Evolutionary conservation across 2,888 invertebrate species (phyloP).

Genomic region (Chymomyza amoena): DNA sequence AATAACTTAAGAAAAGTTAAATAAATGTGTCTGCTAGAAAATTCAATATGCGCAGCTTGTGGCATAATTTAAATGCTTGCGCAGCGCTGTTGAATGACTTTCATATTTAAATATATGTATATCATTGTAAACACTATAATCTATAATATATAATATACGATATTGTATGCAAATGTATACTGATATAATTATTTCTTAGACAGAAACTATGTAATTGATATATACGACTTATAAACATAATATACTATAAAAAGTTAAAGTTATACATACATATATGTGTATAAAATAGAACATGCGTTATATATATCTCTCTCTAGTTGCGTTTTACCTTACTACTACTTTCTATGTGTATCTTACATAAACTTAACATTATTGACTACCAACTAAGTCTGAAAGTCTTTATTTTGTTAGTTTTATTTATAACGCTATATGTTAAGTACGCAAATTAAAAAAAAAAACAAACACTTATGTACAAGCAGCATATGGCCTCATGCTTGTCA

Average conservation of each 20-base stretch:
- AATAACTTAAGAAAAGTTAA: neutral
- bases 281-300: slow-evolving; percentile 2
- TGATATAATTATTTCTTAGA: neutral
- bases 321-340: slow-evolving; percentile 11
- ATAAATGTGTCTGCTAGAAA: neutral
- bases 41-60: no score
- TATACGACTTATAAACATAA: neutral
- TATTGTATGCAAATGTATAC: neutral
- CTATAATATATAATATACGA: neutral
- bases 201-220: neutral
- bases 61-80: neutral
- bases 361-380: neutral
- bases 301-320: slow-evolving; percentile 7
- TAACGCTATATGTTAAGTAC: neutral
- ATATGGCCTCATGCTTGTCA: neutral
- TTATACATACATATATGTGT: slow-evolving; percentile 2
- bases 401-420: neutral
- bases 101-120: neutral
- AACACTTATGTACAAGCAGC: neutral
- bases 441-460: slow-evolving; percentile 1
- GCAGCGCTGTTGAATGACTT: neutral
- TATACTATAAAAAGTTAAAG: neutral
- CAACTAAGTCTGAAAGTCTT: neutral
- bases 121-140: neutral
- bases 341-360: slow-evolving; percentile 12